Conservation (phyloP, 2,888 invertebrate genomes). For the Macaria liturata region DNA sequence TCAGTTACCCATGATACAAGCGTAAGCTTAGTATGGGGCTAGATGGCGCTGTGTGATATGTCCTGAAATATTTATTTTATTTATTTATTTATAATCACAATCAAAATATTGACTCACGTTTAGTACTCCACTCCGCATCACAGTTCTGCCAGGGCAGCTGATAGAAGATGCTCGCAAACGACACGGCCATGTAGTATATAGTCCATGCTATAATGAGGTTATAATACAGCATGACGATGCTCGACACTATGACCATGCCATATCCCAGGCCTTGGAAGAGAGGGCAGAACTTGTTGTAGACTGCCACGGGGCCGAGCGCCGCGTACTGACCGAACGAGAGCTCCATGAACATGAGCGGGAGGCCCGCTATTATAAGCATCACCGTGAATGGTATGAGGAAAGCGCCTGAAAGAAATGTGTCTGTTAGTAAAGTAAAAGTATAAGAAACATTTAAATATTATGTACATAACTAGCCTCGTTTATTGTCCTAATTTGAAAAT, state of each 20-base stretch:
- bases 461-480: too few species aligned
- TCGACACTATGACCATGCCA: constrained; percentile 90
- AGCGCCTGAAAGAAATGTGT: constrained; percentile 81
- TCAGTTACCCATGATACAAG: too few species aligned
- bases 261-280: constrained; percentile 89
- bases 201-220: constrained; percentile 91
- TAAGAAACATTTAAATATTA: too few species aligned
- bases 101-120: constrained; percentile 67
- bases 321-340: constrained; percentile 93
- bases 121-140: constrained; percentile 87
- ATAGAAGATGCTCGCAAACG: constrained; percentile 85
- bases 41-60: too few species aligned
- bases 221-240: constrained; percentile 89
- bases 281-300: constrained; percentile 91
- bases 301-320: constrained; percentile 89
- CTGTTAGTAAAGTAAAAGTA: neutral
- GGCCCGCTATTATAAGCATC: constrained; percentile 90
- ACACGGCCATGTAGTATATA: constrained; percentile 86
- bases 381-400: constrained; percentile 93
- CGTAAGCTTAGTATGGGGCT: too few species aligned
- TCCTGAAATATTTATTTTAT: too few species aligned
- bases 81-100: too few species aligned
- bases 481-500: too few species aligned
- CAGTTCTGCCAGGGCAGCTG: constrained; percentile 89
- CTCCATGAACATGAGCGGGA: constrained; percentile 93